Evolutionary conservation across 2,113 vertebrate genomes (phyloP).

Genomic region (Pardalotus punctatus): DNA sequence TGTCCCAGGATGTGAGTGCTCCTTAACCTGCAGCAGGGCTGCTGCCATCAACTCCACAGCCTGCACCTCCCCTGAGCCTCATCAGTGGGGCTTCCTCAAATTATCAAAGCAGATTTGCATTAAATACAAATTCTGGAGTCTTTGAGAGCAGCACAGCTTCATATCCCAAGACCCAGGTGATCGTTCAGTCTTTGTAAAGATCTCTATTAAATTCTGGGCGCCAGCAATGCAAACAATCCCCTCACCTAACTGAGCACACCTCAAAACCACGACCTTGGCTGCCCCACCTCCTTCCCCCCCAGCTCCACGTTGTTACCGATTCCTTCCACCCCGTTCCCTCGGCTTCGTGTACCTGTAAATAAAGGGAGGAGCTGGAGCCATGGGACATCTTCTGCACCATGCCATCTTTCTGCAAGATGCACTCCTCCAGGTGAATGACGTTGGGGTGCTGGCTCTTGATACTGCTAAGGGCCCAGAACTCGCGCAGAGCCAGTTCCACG

Average conservation of each 20-base stretch:
- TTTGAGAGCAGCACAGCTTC: not conserved
- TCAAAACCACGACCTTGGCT: not conserved
- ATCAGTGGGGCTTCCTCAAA: not conserved
- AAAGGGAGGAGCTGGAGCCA: conserved; percentile 91
- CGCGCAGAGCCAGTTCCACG: conserved; percentile 93
- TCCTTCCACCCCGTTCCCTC: not conserved
- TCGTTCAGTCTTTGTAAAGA: not conserved
- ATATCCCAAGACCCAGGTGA: not conserved
- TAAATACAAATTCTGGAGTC: not conserved
- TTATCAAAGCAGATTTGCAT: not conserved
- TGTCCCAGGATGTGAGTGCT: not conserved
- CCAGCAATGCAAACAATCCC: not conserved
- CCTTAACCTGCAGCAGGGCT: not conserved
- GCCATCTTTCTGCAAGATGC: conserved; percentile 92
- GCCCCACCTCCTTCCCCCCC: conserved; percentile 31
- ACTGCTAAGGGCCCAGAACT: conserved; percentile 99
- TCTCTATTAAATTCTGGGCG: not conserved
- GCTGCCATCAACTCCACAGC: not conserved
- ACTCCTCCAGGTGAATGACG: conserved; percentile 97
- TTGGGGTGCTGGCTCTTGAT: conserved; percentile 98
- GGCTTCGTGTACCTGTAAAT: conserved; percentile 84
- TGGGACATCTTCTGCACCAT: conserved; percentile 96
- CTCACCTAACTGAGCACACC: not conserved
- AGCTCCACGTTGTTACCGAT: not conserved
- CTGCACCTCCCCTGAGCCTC: not conserved